Base-by-base conservation (phyloP, 1,140 invertebrate species). In the Tetramorium alpestre region DNA sequence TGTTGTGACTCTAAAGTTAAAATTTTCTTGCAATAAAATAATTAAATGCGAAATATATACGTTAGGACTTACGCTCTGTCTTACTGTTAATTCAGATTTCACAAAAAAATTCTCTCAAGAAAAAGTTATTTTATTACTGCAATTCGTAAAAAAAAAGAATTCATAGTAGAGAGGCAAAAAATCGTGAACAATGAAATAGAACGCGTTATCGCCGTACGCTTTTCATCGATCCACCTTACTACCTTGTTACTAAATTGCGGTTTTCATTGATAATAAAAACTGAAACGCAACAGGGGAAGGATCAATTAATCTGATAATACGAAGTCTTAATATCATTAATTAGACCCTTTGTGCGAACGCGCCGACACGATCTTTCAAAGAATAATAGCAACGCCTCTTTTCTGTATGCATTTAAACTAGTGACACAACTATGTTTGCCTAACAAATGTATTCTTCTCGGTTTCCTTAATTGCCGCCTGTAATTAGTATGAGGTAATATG, bases 231-330 rank as follows among this genome's bases (percentile, higher is more conserved):
- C 25, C 67, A n/a, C 5, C 54, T 49, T 33, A 13, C 22, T 69
- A 69, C 41, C 13, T 69, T 47, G 62, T 80, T 67, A 67, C 28
- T n/a, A 67, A 80, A 49, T 80, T 80, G 77, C 33, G 38, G 33
- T 25, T 54, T 62, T 67, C 44, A 38, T 65, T 51, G 38, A 28
- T 44, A 77, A 77, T 44, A 33, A 67, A 54, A 67, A 69, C 77
- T 11, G 28, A 41, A 67, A 41, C 49, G 62, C 11, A n/a, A 78
- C 13, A 28, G 28, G 18, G 49, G 58, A 80, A 49, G 67, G 77
- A 80, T 67, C n/a, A 84, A 73, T 73, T 75, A 84, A 84, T 60
- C 41, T 84, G n/a, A 73, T 75, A 73, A 60, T 60, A n/a, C 54
- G 25, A 41, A 44, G 38, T 18, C 44, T 75, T 84, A 60, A 75